Conservation (phyloP, 2,113 vertebrate genomes). For the Colistium nudipinnis region DNA sequence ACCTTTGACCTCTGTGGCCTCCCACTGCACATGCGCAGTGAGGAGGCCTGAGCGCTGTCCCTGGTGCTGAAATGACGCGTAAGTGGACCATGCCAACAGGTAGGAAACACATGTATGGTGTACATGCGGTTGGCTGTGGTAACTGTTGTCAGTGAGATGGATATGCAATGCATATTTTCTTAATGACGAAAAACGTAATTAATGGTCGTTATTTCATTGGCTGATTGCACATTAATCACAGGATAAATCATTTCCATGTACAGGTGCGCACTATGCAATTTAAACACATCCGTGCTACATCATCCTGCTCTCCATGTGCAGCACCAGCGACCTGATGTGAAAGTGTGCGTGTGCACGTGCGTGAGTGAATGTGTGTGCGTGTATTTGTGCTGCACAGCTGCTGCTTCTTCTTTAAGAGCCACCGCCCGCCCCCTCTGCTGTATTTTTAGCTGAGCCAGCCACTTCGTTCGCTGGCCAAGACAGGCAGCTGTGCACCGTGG, state of each 20-base stretch:
- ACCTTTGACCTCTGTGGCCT: neutral
- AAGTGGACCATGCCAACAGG: neutral
- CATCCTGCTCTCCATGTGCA: slow-evolving; percentile 28
- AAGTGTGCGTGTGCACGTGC: slow-evolving; percentile 1
- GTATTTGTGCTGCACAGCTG: slow-evolving; percentile 38
- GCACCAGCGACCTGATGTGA: slow-evolving; percentile 28
- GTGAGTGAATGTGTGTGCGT: neutral
- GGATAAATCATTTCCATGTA: too few relatives aligned
- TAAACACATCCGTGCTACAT: slow-evolving; percentile 6
- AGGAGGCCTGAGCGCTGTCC: slow-evolving; percentile 53
- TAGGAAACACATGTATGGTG: neutral
- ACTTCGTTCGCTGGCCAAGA: slow-evolving; percentile 79
- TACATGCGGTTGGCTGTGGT: neutral
- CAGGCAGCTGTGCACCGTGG: slow-evolving; percentile 71
- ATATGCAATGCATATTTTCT: slow-evolving; percentile 1
- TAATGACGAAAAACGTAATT: neutral
- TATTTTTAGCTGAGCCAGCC: slow-evolving; percentile 85
- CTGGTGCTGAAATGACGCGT: slow-evolving; percentile 65
- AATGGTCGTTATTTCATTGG: neutral
- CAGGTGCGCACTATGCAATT: too few relatives aligned
- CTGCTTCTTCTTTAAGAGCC: slow-evolving; percentile 85
- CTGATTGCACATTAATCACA: neutral
- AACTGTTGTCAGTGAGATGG: neutral
- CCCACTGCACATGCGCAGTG: slow-evolving; percentile 8
- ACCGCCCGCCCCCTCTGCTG: slow-evolving; percentile 76